Conservation (phyloP, 2,797 vertebrate genomes). For the Melanotaenia nigrans region DNA sequence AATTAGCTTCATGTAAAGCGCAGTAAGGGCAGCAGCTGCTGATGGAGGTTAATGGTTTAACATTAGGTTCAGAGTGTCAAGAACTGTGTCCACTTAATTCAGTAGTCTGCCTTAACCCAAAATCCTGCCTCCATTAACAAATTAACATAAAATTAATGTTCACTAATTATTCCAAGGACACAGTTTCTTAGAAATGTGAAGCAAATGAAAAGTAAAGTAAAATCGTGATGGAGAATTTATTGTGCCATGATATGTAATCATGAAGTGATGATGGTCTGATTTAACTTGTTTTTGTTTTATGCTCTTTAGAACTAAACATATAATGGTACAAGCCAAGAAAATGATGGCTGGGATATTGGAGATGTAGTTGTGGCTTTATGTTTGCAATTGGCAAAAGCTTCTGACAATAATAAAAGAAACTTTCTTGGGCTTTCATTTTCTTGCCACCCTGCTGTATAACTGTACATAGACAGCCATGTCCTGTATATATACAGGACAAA, state of each 20-base stretch:
- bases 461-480: background rate
- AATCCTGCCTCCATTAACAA: background rate
- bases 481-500: background rate
- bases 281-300: background rate
- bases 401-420: background rate
- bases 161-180: background rate
- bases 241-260: background rate
- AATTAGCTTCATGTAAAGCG: conserved; percentile 68
- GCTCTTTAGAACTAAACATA: background rate
- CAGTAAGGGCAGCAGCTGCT: conserved; percentile 49
- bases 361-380: background rate
- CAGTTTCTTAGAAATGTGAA: background rate
- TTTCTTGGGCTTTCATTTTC: background rate
- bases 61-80: conserved; percentile 41
- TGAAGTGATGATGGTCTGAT: background rate
- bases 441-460: background rate
- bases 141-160: conserved; percentile 1
- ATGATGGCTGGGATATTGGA: background rate
- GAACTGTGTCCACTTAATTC: conserved; percentile 31
- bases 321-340: background rate
- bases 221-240: background rate
- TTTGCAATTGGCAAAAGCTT: background rate
- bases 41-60: conserved; percentile 73
- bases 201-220: background rate
- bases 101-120: conserved; percentile 15